Conservation (phyloP, 1,140 invertebrate species). For the Drosophila kanapiae region DNA sequence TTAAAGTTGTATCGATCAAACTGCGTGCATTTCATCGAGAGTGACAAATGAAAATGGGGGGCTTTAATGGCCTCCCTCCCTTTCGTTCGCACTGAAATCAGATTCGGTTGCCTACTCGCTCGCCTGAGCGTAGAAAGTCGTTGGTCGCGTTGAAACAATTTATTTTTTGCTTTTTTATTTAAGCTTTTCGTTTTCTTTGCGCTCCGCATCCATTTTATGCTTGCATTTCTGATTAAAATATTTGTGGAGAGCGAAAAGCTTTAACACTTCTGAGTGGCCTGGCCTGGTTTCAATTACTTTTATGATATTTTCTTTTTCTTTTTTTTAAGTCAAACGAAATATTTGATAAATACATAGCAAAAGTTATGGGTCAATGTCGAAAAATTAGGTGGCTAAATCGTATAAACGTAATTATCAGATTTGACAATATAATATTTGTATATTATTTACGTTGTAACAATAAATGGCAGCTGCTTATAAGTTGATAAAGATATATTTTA, state of each 20-base stretch:
- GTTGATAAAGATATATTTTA: too few species aligned
- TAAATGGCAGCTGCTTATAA: background rate
- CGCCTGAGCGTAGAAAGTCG: conserved; percentile 22
- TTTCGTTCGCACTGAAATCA: background rate
- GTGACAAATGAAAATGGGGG: conserved; percentile 31
- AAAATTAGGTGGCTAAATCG: background rate
- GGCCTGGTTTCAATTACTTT: conserved; percentile 42
- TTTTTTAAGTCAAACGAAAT: conserved; percentile 11
- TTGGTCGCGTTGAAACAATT: conserved; percentile 5
- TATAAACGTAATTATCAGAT: background rate
- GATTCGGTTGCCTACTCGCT: background rate
- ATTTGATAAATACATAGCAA: conserved; percentile 4
- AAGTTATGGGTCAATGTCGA: conserved; percentile 1
- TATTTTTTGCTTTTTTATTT: conserved; percentile 8
- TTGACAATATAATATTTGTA: too few species aligned
- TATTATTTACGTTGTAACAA: background rate
- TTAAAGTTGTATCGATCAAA: conserved; percentile 63
- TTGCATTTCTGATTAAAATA: conserved; percentile 46
- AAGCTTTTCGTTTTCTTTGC: conserved; percentile 6
- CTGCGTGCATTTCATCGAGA: conserved; percentile 45
- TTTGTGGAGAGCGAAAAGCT: conserved; percentile 27
- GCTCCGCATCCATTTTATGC: background rate
- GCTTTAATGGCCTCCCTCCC: conserved; percentile 18
- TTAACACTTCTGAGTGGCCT: conserved; percentile 33
- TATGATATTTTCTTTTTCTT: conserved; percentile 8